Conservation (phyloP, 2,113 vertebrate species). For the Epinephelus lanceolatus region DNA sequence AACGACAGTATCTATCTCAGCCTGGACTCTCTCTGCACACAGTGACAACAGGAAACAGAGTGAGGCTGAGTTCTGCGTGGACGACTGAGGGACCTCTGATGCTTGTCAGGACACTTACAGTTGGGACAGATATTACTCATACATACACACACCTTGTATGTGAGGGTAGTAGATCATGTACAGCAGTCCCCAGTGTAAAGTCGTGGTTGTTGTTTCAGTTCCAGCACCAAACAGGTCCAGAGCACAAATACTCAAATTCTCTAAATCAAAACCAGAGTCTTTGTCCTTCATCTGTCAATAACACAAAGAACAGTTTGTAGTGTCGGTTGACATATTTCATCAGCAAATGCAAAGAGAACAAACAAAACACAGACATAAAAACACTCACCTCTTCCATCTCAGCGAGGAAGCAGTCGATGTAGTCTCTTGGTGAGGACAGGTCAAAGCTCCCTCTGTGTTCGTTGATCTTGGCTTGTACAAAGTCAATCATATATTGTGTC, state of each 20-base stretch:
- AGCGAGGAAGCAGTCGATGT: slow-evolving; percentile 87
- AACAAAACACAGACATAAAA: not conserved
- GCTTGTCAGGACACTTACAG: no score
- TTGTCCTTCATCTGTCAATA: slow-evolving; percentile 29
- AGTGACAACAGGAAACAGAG: not conserved
- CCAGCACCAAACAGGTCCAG: slow-evolving; percentile 87
- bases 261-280: slow-evolving; percentile 73
- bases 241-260: slow-evolving; percentile 72
- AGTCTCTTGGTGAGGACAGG: slow-evolving; percentile 83
- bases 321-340: not conserved
- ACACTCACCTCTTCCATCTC: slow-evolving; percentile 87
- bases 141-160: slow-evolving; percentile 83
- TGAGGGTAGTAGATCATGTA: slow-evolving; percentile 86
- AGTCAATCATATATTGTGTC: slow-evolving; percentile 43
- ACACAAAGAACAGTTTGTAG: not conserved
- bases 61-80: not conserved
- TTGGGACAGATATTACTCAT: not conserved
- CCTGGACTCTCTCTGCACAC: slow-evolving; percentile 73
- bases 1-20: slow-evolving; percentile 78
- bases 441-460: slow-evolving; percentile 85
- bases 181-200: slow-evolving; percentile 86
- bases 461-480: slow-evolving; percentile 63
- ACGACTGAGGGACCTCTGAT: not conserved
- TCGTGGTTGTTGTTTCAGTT: slow-evolving; percentile 88
- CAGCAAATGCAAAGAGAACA: not conserved